Conservation (phyloP, 2,113 vertebrate genomes). For the Anguilla rostrata region DNA sequence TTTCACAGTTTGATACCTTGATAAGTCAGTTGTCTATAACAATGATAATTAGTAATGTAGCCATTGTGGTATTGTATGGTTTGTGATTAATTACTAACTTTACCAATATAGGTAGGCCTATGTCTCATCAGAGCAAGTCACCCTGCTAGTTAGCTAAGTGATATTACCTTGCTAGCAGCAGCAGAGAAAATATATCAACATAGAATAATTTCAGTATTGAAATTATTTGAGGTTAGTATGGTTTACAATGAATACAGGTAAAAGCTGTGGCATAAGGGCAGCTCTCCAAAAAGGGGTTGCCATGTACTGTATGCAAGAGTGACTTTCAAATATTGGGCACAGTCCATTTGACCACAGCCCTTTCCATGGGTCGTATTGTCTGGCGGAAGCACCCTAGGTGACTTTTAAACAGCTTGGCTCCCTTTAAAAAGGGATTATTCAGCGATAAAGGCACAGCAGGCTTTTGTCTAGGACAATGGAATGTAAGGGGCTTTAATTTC, state of each 20-base stretch:
- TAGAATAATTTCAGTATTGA: too few relatives aligned
- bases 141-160: too few relatives aligned
- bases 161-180: too few relatives aligned
- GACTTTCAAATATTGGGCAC: background rate
- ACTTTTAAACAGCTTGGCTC: background rate
- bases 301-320: background rate
- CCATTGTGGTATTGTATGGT: too few relatives aligned
- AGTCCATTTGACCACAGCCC: background rate
- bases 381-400: background rate
- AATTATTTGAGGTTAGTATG: too few relatives aligned
- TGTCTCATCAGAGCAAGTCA: too few relatives aligned
- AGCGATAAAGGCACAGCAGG: constrained; percentile 1
- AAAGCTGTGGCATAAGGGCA: background rate
- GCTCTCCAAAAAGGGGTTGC: background rate
- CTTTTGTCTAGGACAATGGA: background rate
- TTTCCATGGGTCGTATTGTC: background rate
- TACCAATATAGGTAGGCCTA: too few relatives aligned
- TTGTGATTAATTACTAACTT: too few relatives aligned
- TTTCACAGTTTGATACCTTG: too few relatives aligned
- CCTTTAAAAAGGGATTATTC: background rate
- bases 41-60: too few relatives aligned
- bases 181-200: too few relatives aligned
- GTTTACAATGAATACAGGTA: background rate
- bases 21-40: too few relatives aligned
- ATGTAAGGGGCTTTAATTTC: background rate